These are phyloP conservation scores for Macrotus californicus DNA, from an alignment of 2,113 vertebrate species.

Conservation along the genomic window DNA sequence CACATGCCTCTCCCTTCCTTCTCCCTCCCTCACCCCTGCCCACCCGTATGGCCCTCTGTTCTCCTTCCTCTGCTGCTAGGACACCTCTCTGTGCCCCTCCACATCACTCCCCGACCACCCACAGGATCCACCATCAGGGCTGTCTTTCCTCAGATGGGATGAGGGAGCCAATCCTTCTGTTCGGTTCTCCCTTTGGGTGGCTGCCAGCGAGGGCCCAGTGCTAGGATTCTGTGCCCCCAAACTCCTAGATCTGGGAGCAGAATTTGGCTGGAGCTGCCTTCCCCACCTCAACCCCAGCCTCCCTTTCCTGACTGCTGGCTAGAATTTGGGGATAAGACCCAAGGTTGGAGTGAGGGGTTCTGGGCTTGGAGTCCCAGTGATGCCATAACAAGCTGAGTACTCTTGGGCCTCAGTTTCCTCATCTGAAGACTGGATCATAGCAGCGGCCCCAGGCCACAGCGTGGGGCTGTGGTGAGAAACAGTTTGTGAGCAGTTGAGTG, in stretches of 20 bases:
- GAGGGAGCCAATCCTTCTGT: background rate
- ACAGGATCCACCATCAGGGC: background rate
- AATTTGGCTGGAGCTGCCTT: background rate
- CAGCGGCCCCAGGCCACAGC: background rate
- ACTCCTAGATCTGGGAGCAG: background rate
- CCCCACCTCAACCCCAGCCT: too few species aligned
- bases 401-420: background rate
- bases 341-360: background rate
- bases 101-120: background rate
- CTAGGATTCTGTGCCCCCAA: background rate
- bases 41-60: background rate
- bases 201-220: background rate
- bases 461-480: background rate
- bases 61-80: background rate
- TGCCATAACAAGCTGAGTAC: background rate
- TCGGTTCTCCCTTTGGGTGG: background rate
- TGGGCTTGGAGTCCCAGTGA: background rate
- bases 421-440: background rate
- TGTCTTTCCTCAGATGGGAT: background rate
- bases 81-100: background rate
- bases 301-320: background rate
- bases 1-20: constrained; percentile 21
- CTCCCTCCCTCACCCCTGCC: constrained; percentile 11
- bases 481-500: background rate
- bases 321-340: background rate